Conservation (phyloP, 2,113 vertebrate genomes). For the Catharus minimus region DNA sequence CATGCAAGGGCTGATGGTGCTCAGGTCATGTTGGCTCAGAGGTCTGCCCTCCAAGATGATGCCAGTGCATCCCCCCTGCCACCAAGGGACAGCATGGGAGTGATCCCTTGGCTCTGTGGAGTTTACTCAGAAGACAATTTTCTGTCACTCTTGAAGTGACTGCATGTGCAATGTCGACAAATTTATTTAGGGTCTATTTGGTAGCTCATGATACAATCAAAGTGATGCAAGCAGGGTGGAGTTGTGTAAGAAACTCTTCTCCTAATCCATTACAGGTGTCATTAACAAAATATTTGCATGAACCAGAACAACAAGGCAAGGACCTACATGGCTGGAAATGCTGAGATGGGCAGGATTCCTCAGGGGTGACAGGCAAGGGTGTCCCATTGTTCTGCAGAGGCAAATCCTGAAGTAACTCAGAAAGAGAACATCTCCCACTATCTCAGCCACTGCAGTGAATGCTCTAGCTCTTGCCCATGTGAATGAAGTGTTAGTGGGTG, state of each 20-base stretch:
- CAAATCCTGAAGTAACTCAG: background rate
- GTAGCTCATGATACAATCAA: background rate
- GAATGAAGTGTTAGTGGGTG: rapidly evolving
- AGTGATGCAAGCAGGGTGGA: background rate
- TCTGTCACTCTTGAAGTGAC: background rate
- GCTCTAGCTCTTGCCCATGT: background rate
- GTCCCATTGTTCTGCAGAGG: background rate
- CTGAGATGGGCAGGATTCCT: background rate
- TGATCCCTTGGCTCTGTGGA: background rate
- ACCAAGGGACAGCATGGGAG: background rate
- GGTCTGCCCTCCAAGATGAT: background rate
- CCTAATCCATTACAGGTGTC: background rate
- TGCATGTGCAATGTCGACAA: background rate
- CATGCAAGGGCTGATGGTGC: background rate
- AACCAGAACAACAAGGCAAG: background rate
- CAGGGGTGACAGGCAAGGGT: background rate
- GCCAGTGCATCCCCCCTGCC: background rate
- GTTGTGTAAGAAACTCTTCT: background rate
- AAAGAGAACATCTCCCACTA: background rate
- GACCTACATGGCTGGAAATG: background rate
- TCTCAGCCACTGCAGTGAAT: background rate
- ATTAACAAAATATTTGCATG: background rate
- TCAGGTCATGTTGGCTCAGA: background rate
- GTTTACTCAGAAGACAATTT: background rate
- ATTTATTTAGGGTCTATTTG: background rate